Evolutionary conservation across 2,113 vertebrate genomes (phyloP).

Genomic region (Actinemys pallida): DNA sequence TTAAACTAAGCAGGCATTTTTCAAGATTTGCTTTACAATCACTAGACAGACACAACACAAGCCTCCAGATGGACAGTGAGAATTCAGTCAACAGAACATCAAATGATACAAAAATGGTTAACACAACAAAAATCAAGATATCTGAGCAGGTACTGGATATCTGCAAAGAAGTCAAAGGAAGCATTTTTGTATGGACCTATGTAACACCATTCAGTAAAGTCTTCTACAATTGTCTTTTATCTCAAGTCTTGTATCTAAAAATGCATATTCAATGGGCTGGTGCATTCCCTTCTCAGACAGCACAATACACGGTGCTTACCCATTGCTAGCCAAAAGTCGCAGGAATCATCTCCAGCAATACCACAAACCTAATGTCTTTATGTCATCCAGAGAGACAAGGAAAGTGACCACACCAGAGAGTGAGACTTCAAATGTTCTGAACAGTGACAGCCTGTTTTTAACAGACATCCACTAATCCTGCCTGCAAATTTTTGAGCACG

Average conservation of each 20-base stretch:
- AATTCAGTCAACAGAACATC: not conserved
- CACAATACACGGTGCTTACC: not conserved
- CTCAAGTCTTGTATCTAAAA: not conserved
- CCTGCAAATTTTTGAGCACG: not conserved
- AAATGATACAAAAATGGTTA: not conserved
- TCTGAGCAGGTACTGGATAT: not conserved
- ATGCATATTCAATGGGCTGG: not conserved
- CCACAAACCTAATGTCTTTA: not conserved
- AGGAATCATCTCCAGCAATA: not conserved
- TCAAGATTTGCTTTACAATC: not conserved
- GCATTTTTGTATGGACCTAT: rapidly evolving
- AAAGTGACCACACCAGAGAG: not conserved
- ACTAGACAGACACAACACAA: not conserved
- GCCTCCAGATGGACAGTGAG: not conserved
- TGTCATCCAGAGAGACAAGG: not conserved
- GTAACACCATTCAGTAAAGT: not conserved
- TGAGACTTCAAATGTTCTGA: not conserved
- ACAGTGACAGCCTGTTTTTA: not conserved
- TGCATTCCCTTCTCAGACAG: not conserved
- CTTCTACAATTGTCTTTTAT: not conserved
- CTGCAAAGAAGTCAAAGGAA: not conserved
- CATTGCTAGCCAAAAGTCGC: not conserved
- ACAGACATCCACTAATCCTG: not conserved
- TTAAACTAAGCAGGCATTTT: not conserved
- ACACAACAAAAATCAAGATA: not conserved